Conservation (phyloP, 2,888 invertebrate species). For the Tridacna gigas region DNA sequence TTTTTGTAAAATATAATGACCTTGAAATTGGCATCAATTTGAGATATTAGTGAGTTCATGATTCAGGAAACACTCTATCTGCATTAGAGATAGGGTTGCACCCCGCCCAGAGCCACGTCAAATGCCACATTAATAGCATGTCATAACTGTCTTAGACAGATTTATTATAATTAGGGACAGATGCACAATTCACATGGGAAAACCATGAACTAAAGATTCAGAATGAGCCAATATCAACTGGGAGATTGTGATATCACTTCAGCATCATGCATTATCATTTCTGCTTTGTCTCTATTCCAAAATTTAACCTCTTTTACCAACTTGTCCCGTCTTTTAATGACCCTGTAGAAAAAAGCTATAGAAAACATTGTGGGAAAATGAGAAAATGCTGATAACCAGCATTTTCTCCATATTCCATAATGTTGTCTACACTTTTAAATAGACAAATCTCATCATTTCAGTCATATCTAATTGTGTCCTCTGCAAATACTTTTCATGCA, state of each 20-base stretch:
- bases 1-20: no score
- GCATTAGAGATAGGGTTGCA: no score
- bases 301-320: no score
- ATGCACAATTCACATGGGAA: background rate
- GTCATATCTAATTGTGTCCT: background rate
- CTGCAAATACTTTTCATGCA: background rate
- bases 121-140: background rate
- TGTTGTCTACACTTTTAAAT: background rate
- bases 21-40: no score
- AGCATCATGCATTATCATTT: no score
- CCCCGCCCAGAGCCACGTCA: no score
- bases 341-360: background rate
- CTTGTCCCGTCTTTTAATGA: background rate
- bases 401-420: background rate
- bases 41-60: no score
- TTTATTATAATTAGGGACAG: background rate
- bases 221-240: no score
- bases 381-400: background rate
- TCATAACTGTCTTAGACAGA: background rate
- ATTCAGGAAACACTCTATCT: no score
- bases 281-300: no score
- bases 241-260: no score
- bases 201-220: background rate
- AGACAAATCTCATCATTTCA: background rate
- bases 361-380: background rate